phyloP scores from a whole-genome alignment of 1,140 invertebrate species.

The Lasioglossum baleicum region DNA sequence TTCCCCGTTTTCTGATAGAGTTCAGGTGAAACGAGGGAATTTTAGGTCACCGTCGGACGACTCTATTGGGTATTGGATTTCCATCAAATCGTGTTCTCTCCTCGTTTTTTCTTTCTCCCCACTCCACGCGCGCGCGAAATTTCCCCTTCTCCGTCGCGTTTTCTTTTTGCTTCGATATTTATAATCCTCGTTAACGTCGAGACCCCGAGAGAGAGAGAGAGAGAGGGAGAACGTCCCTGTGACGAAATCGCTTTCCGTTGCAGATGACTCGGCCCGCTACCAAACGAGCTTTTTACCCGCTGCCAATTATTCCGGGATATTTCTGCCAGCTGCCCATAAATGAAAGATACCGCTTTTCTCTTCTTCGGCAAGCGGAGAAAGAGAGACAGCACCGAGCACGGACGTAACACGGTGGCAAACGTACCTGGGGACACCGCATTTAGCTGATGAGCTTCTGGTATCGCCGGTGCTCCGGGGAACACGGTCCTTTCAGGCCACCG shows the following conservation, averaged over 20 bases:
- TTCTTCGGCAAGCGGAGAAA: neutral
- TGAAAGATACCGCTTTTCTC: neutral
- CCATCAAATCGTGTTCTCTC: conserved; percentile 50
- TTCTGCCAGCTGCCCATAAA: conserved; percentile 1
- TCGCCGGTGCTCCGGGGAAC: neutral
- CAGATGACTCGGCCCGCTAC: neutral
- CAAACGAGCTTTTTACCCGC: neutral
- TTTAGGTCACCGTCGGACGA: conserved; percentile 46
- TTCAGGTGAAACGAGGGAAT: conserved; percentile 26
- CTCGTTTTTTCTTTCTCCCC: conserved; percentile 8
- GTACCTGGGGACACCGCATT: neutral
- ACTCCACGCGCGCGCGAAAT: neutral
- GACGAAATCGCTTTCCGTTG: conserved; percentile 11
- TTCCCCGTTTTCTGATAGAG: conserved; percentile 27
- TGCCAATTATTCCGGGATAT: conserved; percentile 9
- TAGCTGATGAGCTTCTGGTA: neutral
- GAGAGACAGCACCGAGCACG: neutral
- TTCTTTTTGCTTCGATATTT: conserved; percentile 40
- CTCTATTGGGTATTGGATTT: conserved; percentile 64
- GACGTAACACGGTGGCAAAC: neutral
- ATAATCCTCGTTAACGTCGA: conserved; percentile 50
- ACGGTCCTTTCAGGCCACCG: neutral
- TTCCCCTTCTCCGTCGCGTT: neutral
- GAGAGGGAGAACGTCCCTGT: neutral
- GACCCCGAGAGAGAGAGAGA: no score